Base-by-base conservation (phyloP, 1,140 invertebrate species). In the Caerostris extrusa region DNA sequence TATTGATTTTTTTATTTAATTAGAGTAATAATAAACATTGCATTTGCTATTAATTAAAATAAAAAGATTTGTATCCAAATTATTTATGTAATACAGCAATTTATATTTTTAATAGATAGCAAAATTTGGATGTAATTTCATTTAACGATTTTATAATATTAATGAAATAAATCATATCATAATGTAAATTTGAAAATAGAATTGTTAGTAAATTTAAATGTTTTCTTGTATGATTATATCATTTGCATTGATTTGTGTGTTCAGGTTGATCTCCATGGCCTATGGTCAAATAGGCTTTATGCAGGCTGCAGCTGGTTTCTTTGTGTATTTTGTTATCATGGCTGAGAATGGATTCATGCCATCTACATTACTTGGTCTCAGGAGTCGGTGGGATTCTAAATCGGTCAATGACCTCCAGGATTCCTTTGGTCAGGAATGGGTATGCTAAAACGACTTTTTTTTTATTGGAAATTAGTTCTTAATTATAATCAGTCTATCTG, bases 231-330 rank as follows among this genome's bases (percentile, higher is more conserved):
- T 5, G 17, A 67, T n/a, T 2, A 5, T 17, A 17, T 67, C 14
- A 17, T 6, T 8, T 34, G 3, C 3, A 50, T 2, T 10, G 10
- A 4, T 4, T 58, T 60, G 4, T 57, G 57, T 94, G 93, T 60
- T 91, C 96, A 98, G 98, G 97, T 97, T 99, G 96, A 99, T 99
- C 96, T 98, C 98, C 58, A 95, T 97, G 94, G 95, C 96, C 3
- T 97, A 97, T 95, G 96, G 96, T 83, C 96, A 96, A 95, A 96
- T 96, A 92, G 96, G 96, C 57, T 96, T 96, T 95, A 96, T 97
- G 93, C 96, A 97, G 95, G 96, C 96, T 34, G 95, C 95, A 17
- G 96, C 96, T 85, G 96, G 96, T 3, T 97, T 96, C 95, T 97
- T 96, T 95, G 95, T 96, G 7, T 97, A 97, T 94, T 97, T 97